Evolutionary conservation across 2,113 vertebrate genomes (phyloP), one percentile per base, ranked within the genome.

Genomic region (Rissa tridactyla): DNA sequence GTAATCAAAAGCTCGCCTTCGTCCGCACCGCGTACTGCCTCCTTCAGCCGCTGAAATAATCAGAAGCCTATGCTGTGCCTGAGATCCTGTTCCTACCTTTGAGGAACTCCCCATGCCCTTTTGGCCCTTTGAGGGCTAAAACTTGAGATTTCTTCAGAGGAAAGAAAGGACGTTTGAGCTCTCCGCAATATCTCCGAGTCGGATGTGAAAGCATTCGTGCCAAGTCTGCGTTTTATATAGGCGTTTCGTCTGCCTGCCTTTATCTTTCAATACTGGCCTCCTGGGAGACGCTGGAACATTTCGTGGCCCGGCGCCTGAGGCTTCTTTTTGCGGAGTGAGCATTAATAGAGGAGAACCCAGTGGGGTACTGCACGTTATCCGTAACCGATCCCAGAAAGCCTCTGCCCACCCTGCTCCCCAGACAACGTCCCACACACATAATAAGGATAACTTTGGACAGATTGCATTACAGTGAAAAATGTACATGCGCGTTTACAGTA

Each of bases 321-420:
- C 80, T 88, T 90, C 46, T 91, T 96, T 94, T 90, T 96, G 94
- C 76, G 23, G 88, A 91, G 75, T 88, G 76, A 72, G 91, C 93
- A 47, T 57, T 82, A 88, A 68, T 7, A 70, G 88, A 92, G 71
- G 47, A 49, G 66, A 68, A 46, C 58, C 58, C 91, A 78, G 64
- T 66, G 71, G 91, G 84, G 51, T 13, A 16, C 71, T 69, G 55
- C 78, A 27, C 5, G 0, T 82, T 81, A 60, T 60, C 92, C 38
- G 2, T 70, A 85, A 55, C 78, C 92, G 78, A 76, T n/a, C 46
- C 89, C 32, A 64, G 42, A 86, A 77, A 81, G 20, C n/a, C 66
- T 90, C 71, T 90, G 83, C 88, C 61, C 91, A 14, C 77, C 81
- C 86, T 66, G 58, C 86, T 92, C 95, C 92, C 3, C 1, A 82